Evolutionary conservation across 2,797 vertebrate genomes (phyloP).

Genomic region (Prionace glauca): DNA sequence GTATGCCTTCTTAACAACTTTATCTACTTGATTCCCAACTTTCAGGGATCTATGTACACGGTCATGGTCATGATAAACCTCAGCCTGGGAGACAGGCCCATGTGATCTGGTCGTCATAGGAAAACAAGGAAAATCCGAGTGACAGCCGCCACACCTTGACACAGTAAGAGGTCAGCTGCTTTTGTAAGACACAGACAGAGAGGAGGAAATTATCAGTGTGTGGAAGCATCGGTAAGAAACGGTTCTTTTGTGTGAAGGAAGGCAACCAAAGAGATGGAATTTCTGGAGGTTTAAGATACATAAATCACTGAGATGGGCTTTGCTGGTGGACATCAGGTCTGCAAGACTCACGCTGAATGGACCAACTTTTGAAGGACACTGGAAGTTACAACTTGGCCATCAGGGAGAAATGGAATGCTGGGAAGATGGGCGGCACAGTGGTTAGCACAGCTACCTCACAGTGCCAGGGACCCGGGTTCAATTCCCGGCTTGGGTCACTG

Average conservation of each 20-base stretch:
- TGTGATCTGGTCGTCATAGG: not conserved
- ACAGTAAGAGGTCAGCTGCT: not conserved
- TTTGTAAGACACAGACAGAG: not conserved
- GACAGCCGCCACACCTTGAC: not conserved
- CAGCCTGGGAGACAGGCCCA: not conserved
- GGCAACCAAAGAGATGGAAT: not conserved
- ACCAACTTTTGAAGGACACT: not conserved
- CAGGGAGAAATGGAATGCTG: not conserved
- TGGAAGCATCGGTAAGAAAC: not conserved
- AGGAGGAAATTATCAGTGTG: not conserved
- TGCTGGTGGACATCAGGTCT: not conserved
- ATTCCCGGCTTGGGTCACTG: no score
- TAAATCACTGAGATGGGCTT: not conserved
- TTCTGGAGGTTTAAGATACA: not conserved
- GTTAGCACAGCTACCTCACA: no score
- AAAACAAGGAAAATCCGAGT: not conserved
- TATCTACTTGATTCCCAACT: no score
- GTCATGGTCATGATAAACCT: no score
- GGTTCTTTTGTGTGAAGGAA: not conserved
- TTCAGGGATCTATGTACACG: no score
- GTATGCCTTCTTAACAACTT: no score
- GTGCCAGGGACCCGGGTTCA: no score
- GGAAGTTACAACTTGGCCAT: not conserved
- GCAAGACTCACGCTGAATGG: not conserved
- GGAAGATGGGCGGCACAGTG: not conserved